A percentile compares a stretch with the other conserved stretches of the same genome.
Evolutionary conservation across 2,888 invertebrate genomes (phyloP).

Genomic region (Cenopis cana): DNA sequence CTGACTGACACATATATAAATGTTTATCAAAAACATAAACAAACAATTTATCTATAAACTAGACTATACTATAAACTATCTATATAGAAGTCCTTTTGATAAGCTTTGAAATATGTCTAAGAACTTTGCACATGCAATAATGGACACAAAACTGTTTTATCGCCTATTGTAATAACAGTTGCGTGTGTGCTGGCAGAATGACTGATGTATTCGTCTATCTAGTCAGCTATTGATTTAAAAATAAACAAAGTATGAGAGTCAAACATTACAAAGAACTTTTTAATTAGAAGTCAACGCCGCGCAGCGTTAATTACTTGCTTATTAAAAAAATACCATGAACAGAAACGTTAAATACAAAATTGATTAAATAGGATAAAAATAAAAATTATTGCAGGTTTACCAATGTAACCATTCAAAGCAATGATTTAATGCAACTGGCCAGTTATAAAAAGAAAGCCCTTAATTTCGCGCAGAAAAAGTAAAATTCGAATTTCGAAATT

Average conservation of each 20-base stretch:
- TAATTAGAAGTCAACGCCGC: too few relatives aligned
- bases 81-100: slow-evolving; percentile 52
- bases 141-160: slow-evolving; percentile 44
- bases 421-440: slow-evolving; percentile 12
- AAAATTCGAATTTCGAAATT: slow-evolving; percentile 77
- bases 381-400: not conserved
- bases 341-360: not conserved
- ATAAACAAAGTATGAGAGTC: not conserved
- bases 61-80: slow-evolving; percentile 44
- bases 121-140: slow-evolving; percentile 56
- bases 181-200: slow-evolving; percentile 22
- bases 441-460: slow-evolving; percentile 19
- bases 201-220: slow-evolving; percentile 11
- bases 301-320: too few relatives aligned
- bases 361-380: not conserved
- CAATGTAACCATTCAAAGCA: slow-evolving; percentile 12
- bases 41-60: slow-evolving; percentile 38
- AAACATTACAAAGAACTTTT: too few relatives aligned
- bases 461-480: slow-evolving; percentile 57
- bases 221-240: slow-evolving; percentile 8
- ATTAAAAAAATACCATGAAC: not conserved
- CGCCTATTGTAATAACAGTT: slow-evolving; percentile 28
- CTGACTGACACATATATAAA: too few relatives aligned
- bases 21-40: slow-evolving; percentile 23
- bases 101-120: slow-evolving; percentile 57